Evolutionary conservation across 1,140 invertebrate species (phyloP), one percentile per base, ranked within the genome.

Genomic region (Cotesia glomerata): DNA sequence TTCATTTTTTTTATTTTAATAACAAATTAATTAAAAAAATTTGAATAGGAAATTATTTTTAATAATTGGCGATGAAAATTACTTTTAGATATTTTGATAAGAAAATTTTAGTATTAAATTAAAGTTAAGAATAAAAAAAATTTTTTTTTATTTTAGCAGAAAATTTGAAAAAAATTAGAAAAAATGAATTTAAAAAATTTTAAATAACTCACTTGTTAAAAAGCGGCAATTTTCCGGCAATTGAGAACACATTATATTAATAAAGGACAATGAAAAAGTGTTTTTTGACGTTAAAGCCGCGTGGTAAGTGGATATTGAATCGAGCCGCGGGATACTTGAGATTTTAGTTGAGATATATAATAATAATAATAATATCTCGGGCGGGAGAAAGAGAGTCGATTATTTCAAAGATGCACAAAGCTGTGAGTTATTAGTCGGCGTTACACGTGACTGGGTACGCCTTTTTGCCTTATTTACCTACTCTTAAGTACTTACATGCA

Each of bases 271-370:
- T 82, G 81, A 81, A 77, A 82, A 45, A 45, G 39, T 82, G 81
- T 82, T 82, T 82, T 82, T 82, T 82, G 79, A 77, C 81, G 77
- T 82, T 78, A 82, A 82, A 82, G 80, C 77, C 78, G 80, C 79
- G 80, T 82, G 79, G 76, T 82, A 82, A 82, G 81, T 82, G 81
- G 80, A 82, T 82, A 76, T 76, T 49, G 72, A 52, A 52, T 62
- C 52, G 66, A 69, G 66, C 72, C 11, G 62, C 66, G 63, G 69
- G 70, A 68, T 68, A 69, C 62, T 18, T 68, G 63, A 45, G 61
- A 58, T 56, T 14, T 63, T 52, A 45, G 7, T 11, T 45, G 5
- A 45, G 39, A 45, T 26, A 26, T 26, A 26, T 26, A 26, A 26
- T 26, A 26, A 26, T 26, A 26, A 26, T 26, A 26, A 26, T 26